Evolutionary conservation across 2,797 vertebrate species (phyloP).

Genomic region (Adrianichthys oophorus): DNA sequence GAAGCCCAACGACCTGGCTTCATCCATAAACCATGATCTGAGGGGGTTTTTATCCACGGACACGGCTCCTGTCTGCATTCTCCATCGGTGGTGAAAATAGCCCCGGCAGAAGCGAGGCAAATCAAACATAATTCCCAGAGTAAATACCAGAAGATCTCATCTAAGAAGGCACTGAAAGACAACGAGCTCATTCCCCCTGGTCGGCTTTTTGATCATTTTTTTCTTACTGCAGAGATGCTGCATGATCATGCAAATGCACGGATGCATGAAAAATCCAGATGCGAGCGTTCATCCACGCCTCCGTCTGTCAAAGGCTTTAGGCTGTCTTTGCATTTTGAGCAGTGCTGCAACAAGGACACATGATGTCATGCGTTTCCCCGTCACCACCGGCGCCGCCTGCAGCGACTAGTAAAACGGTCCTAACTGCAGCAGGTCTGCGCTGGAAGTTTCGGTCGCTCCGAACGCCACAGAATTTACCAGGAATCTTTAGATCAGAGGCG

Average conservation of each 20-base stretch:
- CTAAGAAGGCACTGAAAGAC: slow-evolving; percentile 49
- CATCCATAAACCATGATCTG: slow-evolving; percentile 60
- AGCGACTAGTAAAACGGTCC: slow-evolving; percentile 23
- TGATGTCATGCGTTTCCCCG: slow-evolving; percentile 1
- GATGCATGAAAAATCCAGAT: slow-evolving; percentile 21
- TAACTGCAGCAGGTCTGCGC: slow-evolving; percentile 14
- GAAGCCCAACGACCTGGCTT: slow-evolving; percentile 37
- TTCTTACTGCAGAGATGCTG: too few species aligned
- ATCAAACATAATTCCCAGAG: slow-evolving; percentile 58
- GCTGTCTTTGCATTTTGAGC: background rate
- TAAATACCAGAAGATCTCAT: slow-evolving; percentile 59
- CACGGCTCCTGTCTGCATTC: slow-evolving; percentile 34
- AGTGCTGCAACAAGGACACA: slow-evolving; percentile 2
- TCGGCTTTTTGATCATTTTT: background rate
- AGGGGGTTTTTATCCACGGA: slow-evolving; percentile 22
- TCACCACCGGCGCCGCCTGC: slow-evolving; percentile 14
- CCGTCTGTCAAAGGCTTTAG: slow-evolving; percentile 8
- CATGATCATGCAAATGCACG: slow-evolving; percentile 1
- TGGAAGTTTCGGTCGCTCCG: background rate
- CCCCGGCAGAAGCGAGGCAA: slow-evolving; percentile 44
- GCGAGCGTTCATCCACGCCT: slow-evolving; percentile 29
- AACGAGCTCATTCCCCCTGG: slow-evolving; percentile 22
- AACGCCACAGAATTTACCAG: background rate
- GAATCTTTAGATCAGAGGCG: slow-evolving; percentile 10
- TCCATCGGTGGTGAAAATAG: slow-evolving; percentile 44